phyloP scores from a whole-genome alignment of 53 echinoderm and acorn worm genomes.

The Echinometra lucunter region DNA sequence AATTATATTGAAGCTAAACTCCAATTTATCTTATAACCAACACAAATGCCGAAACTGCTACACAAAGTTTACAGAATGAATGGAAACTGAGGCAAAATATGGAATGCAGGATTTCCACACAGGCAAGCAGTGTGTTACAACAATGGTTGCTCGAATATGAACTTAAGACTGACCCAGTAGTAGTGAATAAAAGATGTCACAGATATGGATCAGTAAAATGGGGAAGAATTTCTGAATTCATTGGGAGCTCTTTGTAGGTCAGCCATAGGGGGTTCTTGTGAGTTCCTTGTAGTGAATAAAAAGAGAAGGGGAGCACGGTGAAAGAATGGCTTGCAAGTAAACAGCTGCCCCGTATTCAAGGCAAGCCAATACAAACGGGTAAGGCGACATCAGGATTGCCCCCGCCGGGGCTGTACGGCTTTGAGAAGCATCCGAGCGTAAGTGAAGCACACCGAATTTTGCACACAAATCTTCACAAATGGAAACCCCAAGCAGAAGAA shows the following conservation, averaged over 20 bases:
- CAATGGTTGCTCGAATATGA: slow-evolving; percentile 26
- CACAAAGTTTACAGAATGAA: neutral
- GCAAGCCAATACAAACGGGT: slow-evolving; percentile 63
- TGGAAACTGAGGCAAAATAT: slow-evolving; percentile 19
- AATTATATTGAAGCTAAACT: slow-evolving; percentile 28
- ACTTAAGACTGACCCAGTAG: slow-evolving; percentile 60
- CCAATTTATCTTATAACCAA: slow-evolving; percentile 1
- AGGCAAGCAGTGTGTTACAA: slow-evolving; percentile 27
- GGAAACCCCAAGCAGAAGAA: slow-evolving; percentile 47
- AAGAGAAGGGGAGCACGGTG: slow-evolving; percentile 49
- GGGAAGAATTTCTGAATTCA: slow-evolving; percentile 62
- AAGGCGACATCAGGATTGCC: slow-evolving; percentile 69
- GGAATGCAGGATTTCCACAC: slow-evolving; percentile 18
- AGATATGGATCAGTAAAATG: slow-evolving; percentile 66
- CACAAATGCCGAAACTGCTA: neutral
- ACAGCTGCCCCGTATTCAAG: slow-evolving; percentile 71
- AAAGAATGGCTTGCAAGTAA: slow-evolving; percentile 60
- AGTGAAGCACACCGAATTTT: slow-evolving; percentile 37
- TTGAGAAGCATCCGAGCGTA: slow-evolving; percentile 63
- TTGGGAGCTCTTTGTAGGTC: slow-evolving; percentile 66
- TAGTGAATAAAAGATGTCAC: slow-evolving; percentile 64
- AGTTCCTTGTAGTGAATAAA: slow-evolving; percentile 26
- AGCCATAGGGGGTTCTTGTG: slow-evolving; percentile 65
- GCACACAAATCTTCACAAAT: slow-evolving; percentile 55
- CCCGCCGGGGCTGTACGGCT: slow-evolving; percentile 59